Base-by-base conservation (phyloP, 2,888 invertebrate genomes). In the Rhingia campestris region DNA sequence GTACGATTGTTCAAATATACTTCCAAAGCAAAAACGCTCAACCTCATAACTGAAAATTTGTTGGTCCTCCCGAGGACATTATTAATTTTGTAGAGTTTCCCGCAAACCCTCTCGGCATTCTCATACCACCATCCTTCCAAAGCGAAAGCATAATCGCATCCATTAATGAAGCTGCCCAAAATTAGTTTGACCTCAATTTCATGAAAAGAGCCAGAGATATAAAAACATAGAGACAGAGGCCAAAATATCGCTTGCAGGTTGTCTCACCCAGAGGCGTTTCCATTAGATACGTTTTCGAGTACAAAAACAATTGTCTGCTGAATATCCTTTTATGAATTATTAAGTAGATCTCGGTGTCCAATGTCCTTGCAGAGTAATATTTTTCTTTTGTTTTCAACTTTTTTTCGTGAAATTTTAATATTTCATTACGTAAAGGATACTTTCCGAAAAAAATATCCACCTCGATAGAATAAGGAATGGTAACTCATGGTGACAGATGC, bases 121-220 rank as follows among this genome's bases (percentile, higher is more conserved):
- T 35, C n/a, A 30, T 35, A 39, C 35, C 37, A 51, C 33, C 32
- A 22, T 47, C 33, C 22, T 22, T 22, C 22, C 22, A 22, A 22
- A 22, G 22, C 33, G 59, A 35, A 53, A 43, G 33, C 64, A 74
- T 70, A 75, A 75, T 72, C 75, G 51, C 59, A 12, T 53, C 41
- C 53, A 54, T 75, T 81, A 75, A 75, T 66, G 49, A 81, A 67
- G 49, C 67, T 66, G 56, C 35, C 7, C 49, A 4, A 63, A 77
- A 82, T 82, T 77, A 81, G 72, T 47, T 72, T 51, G 73, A 67
- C 81, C 76, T 56, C 72, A 59, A 66, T 75, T 66, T 54, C 51
- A 10, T 45, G 33, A 22, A 22, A 22, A 22, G 22, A 22, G 22
- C 2, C 22, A 22, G 22, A 22, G 22, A 22, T 22, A 22, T 22